Percentiles rank a stretch among this genome's conserved stretches.
These are phyloP conservation scores for Caenorhabditis parvicauda DNA, from an alignment of 2,888 invertebrate species.

Conservation along the genomic window DNA sequence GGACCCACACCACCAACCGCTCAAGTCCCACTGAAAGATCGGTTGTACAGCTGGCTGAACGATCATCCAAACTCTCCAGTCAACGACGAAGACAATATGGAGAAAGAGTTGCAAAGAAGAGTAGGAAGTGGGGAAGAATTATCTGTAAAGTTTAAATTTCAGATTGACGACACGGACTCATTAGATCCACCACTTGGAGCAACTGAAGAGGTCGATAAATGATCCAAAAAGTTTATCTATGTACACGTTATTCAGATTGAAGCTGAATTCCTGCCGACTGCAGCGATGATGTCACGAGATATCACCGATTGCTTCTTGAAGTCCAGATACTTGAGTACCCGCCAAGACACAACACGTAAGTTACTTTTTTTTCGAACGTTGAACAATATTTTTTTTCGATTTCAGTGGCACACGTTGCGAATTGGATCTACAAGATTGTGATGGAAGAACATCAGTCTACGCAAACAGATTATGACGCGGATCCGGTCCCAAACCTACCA, in stretches of 20 bases:
- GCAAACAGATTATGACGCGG: conserved; percentile 12
- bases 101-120: conserved; percentile 3
- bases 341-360: conserved; percentile 11
- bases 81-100: conserved; percentile 15
- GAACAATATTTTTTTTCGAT: not conserved
- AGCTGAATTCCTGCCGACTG: conserved; percentile 36
- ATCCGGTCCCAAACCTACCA: conserved; percentile 15
- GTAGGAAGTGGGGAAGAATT: not conserved
- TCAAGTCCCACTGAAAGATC: conserved; percentile 12
- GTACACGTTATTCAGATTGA: conserved; percentile 29
- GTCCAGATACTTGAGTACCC: conserved; percentile 8
- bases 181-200: conserved; percentile 1
- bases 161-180: conserved; percentile 11
- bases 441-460: conserved; percentile 15
- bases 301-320: conserved; percentile 9
- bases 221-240: conserved; percentile 1
- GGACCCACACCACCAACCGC: too few species aligned
- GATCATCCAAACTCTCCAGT: conserved; percentile 16
- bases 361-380: not conserved
- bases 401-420: conserved; percentile 23
- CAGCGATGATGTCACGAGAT: conserved; percentile 18
- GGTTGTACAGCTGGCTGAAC: conserved; percentile 21
- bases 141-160: not conserved
- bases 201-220: conserved; percentile 9
- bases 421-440: conserved; percentile 15